Conservation (phyloP, 2,888 invertebrate genomes). For the Parasteatoda lunata region DNA sequence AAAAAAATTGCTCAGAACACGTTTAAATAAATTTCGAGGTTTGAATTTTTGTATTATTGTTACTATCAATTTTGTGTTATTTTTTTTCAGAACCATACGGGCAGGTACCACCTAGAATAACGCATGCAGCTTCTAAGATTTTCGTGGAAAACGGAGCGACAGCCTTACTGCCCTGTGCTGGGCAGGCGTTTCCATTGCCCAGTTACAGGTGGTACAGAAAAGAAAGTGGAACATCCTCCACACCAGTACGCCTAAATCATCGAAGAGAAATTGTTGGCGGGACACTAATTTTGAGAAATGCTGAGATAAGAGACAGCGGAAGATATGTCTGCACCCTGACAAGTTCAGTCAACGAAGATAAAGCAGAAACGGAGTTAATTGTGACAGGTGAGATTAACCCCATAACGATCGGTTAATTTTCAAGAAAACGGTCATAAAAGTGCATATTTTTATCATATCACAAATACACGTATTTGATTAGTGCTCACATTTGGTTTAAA, state of each 20-base stretch:
- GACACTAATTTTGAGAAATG: constrained; percentile 62
- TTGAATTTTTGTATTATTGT: too few relatives aligned
- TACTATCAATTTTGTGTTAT: background rate
- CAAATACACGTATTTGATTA: too few relatives aligned
- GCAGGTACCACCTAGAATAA: constrained; percentile 68
- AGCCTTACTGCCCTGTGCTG: constrained; percentile 74
- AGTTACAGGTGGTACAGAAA: constrained; percentile 73
- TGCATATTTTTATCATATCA: too few relatives aligned
- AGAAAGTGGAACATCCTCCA: constrained; percentile 13
- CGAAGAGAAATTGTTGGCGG: constrained; percentile 63
- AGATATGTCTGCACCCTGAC: constrained; percentile 67
- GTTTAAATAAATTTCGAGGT: too few relatives aligned
- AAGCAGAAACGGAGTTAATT: constrained; percentile 66
- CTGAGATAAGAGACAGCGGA: constrained; percentile 66
- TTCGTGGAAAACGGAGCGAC: constrained; percentile 70
- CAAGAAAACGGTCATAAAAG: too few relatives aligned
- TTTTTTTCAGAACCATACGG: constrained; percentile 66
- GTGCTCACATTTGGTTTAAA: too few relatives aligned
- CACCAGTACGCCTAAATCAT: constrained; percentile 44
- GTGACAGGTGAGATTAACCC: constrained; percentile 68
- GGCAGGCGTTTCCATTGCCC: constrained; percentile 74
- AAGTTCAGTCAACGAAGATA: constrained; percentile 64
- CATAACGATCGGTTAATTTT: too few relatives aligned
- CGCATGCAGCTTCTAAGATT: constrained; percentile 52
- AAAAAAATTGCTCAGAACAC: too few relatives aligned